Conservation (phyloP, 2,888 invertebrate genomes). For the Pollenia angustigena region DNA sequence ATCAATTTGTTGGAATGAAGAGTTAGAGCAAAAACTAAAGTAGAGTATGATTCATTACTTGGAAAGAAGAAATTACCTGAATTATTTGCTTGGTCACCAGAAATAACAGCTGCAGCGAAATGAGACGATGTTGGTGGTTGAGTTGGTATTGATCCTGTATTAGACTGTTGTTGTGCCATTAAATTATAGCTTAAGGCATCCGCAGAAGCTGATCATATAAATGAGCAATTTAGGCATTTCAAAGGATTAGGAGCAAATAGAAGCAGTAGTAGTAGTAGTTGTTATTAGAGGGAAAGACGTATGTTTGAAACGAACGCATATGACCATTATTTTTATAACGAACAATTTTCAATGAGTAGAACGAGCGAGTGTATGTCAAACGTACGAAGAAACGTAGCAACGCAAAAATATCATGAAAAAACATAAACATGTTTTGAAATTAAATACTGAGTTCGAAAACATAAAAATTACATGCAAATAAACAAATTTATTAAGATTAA, state of each 20-base stretch:
- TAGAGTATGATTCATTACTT: conserved; percentile 16
- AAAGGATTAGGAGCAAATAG: conserved; percentile 18
- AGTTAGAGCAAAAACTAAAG: conserved; percentile 47
- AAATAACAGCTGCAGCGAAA: conserved; percentile 75
- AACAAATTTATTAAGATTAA: conserved; percentile 6
- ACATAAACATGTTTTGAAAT: conserved; percentile 65
- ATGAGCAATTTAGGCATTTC: conserved; percentile 38
- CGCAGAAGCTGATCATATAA: conserved; percentile 80
- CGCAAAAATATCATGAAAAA: conserved; percentile 64
- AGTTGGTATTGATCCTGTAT: conserved; percentile 75
- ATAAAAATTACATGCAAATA: conserved; percentile 47
- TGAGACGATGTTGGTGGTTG: conserved; percentile 45
- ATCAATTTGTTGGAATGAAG: conserved; percentile 25
- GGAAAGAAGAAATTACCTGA: conserved; percentile 78
- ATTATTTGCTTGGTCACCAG: conserved; percentile 80
- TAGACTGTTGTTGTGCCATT: conserved; percentile 83
- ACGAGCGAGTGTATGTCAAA: conserved; percentile 25
- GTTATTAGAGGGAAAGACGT: conserved; percentile 54
- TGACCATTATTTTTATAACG: conserved; percentile 37
- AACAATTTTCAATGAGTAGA: conserved; percentile 25
- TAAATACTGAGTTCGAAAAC: conserved; percentile 40
- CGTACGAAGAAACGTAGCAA: conserved; percentile 17
- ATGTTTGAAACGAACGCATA: conserved; percentile 49
- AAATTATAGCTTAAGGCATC: conserved; percentile 83
- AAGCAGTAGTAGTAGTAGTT: conserved; percentile 49